Evolutionary conservation across 2,888 invertebrate genomes (phyloP).

Genomic region (Augochlorella aurata): DNA sequence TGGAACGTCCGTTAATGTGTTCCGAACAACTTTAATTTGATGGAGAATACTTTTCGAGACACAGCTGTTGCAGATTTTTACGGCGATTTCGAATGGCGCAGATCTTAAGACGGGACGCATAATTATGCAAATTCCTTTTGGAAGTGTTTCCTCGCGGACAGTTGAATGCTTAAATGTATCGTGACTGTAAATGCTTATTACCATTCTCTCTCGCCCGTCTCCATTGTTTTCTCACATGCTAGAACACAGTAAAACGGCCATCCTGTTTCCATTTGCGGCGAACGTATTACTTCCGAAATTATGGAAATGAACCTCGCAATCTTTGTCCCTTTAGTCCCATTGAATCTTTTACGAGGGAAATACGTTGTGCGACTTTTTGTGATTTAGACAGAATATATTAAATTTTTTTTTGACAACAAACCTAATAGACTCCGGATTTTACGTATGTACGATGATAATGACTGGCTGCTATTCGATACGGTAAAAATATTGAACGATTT

Average conservation of each 20-base stretch:
- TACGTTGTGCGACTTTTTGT: neutral
- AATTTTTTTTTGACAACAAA: too few relatives aligned
- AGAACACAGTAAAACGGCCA: constrained; percentile 27
- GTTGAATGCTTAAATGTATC: constrained; percentile 51
- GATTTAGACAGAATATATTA: too few relatives aligned
- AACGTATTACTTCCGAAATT: constrained; percentile 27
- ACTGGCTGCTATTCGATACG: too few relatives aligned
- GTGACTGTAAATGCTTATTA: constrained; percentile 39
- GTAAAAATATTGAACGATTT: too few relatives aligned
- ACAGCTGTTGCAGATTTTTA: neutral
- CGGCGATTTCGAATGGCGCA: neutral
- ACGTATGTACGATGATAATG: too few relatives aligned
- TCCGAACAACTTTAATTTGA: neutral
- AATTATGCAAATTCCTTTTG: constrained; percentile 57
- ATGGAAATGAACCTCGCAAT: neutral
- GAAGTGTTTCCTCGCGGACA: constrained; percentile 46
- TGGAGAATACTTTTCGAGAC: neutral
- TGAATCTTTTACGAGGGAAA: neutral
- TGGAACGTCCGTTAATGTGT: neutral
- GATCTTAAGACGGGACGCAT: constrained; percentile 32
- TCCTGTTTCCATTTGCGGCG: neutral
- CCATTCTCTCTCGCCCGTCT: constrained; percentile 25
- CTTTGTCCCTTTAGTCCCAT: neutral
- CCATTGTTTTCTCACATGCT: constrained; percentile 28
- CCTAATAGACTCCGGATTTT: too few relatives aligned